These are phyloP conservation scores for Goniozus legneri DNA, from an alignment of 1,140 invertebrate genomes.

Conservation along the genomic window DNA sequence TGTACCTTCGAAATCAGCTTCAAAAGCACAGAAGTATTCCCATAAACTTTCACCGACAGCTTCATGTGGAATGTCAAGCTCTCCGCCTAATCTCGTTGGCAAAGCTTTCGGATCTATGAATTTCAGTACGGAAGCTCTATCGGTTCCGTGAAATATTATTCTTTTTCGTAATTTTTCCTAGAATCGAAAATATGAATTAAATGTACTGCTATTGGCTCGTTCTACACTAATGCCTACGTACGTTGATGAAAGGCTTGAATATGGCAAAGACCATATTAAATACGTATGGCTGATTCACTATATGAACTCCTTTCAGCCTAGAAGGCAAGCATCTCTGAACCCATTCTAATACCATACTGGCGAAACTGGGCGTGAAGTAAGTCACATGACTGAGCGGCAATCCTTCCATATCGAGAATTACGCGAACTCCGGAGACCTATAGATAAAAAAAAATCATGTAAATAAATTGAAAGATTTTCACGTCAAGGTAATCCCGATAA, in stretches of 20 bases:
- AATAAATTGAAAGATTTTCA: too few species aligned
- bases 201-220: too few species aligned
- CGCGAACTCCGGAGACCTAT: constrained; percentile 57
- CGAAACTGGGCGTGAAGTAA: constrained; percentile 69
- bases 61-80: constrained; percentile 52
- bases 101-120: constrained; percentile 63
- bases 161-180: constrained; percentile 61
- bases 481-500: too few species aligned
- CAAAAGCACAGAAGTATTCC: constrained; percentile 55
- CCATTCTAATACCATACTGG: constrained; percentile 62
- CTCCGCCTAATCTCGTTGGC: constrained; percentile 69
- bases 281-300: constrained; percentile 75
- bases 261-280: constrained; percentile 74
- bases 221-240: too few species aligned
- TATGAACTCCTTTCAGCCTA: constrained; percentile 68
- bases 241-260: constrained; percentile 71
- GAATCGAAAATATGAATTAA: too few species aligned
- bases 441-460: too few species aligned
- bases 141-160: constrained; percentile 72
- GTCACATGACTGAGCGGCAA: constrained; percentile 64
- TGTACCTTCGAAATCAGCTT: constrained; percentile 58
- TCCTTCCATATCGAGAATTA: constrained; percentile 69
- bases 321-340: constrained; percentile 67
- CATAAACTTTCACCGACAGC: constrained; percentile 51
- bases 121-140: constrained; percentile 62